Evolutionary conservation across 92 coral and sea anemone genomes (phyloP).

Genomic region (Micromussa lordhowensis): DNA sequence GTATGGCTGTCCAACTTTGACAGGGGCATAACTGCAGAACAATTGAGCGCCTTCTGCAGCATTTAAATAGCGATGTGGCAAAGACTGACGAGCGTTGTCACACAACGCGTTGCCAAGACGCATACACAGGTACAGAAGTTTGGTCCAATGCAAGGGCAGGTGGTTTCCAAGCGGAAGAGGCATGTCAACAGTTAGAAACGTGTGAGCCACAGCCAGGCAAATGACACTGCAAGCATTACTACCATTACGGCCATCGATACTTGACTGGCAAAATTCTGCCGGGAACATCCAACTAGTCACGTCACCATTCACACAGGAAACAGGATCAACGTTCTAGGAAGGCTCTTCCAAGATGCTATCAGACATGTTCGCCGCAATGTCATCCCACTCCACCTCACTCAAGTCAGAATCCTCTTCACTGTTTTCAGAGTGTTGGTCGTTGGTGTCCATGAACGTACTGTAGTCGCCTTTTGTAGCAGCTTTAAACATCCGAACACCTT

Average conservation of each 20-base stretch:
- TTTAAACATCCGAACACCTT: not conserved
- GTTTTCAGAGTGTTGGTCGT: not conserved
- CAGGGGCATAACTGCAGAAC: not conserved
- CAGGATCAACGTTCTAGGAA: not conserved
- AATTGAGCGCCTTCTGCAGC: conserved; percentile 1
- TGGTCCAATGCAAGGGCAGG: not conserved
- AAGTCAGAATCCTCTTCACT: not conserved
- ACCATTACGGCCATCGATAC: conserved; percentile 9
- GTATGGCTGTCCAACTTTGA: not conserved
- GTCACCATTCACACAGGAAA: not conserved
- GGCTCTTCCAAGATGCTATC: not conserved
- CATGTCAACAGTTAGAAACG: not conserved
- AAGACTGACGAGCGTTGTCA: not conserved
- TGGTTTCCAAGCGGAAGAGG: too few species aligned
- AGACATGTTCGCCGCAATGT: not conserved
- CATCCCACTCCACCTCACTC: conserved; percentile 7
- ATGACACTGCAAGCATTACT: conserved; percentile 10
- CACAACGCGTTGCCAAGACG: not conserved
- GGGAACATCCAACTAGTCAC: conserved; percentile 13
- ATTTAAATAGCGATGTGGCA: not conserved
- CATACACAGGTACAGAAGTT: not conserved
- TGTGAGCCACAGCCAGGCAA: not conserved
- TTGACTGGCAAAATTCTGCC: conserved; percentile 15
- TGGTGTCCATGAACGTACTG: not conserved
- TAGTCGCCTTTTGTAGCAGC: not conserved